phyloP scores from a whole-genome alignment of 2,797 vertebrate genomes.

The Micromesistius poutassou region DNA sequence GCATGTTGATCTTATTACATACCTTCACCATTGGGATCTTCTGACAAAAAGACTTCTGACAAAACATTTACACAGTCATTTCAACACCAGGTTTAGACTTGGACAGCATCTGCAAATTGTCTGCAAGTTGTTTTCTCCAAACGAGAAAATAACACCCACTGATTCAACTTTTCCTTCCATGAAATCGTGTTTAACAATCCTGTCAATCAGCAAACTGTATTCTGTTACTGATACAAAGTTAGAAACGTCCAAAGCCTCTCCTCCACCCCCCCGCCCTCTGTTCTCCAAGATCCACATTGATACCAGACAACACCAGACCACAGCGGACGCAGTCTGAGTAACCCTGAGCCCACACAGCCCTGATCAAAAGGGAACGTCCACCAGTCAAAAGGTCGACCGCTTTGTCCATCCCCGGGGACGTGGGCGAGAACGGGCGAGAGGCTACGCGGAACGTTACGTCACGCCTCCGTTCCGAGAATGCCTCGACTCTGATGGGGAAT shows the following conservation, averaged over 20 bases:
- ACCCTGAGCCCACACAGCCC: not conserved
- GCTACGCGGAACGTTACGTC: slow-evolving; percentile 33
- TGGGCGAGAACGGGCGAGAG: not conserved
- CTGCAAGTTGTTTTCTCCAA: not conserved
- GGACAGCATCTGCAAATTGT: not conserved
- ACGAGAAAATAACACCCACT: not conserved
- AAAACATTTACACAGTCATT: not conserved
- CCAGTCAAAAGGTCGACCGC: not conserved
- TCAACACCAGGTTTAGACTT: not conserved
- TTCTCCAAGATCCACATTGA: not conserved
- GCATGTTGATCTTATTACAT: not conserved
- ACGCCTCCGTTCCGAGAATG: slow-evolving; percentile 39
- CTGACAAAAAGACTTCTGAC: not conserved
- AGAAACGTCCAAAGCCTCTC: not conserved
- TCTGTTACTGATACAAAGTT: not conserved
- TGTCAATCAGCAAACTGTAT: not conserved
- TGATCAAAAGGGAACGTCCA: not conserved
- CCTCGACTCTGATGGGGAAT: slow-evolving; percentile 52
- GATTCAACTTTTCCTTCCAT: slow-evolving; percentile 3
- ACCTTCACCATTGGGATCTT: not conserved
- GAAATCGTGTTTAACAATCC: slow-evolving; percentile 2
- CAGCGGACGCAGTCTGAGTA: not conserved
- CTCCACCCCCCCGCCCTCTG: not conserved
- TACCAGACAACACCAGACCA: not conserved
- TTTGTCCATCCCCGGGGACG: not conserved